phyloP scores from a whole-genome alignment of 2,797 vertebrate genomes.

The Poecilia velifera region DNA sequence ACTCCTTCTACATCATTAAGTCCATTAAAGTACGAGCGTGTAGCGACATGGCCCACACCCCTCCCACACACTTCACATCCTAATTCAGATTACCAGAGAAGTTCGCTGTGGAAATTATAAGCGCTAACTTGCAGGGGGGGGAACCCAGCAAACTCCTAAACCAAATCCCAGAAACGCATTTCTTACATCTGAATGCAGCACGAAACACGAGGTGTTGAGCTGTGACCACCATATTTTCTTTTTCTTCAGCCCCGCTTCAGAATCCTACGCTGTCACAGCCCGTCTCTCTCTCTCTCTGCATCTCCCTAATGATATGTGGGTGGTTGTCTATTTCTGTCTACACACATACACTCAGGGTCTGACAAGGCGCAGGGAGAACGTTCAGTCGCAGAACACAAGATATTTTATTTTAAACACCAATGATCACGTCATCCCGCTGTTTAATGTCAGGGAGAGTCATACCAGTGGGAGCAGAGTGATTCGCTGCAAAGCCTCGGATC shows the following conservation, averaged over 20 bases:
- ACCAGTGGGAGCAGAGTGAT: slow-evolving; percentile 56
- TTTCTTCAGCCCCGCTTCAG: slow-evolving; percentile 51
- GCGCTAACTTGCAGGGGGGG: neutral
- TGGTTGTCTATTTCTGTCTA: slow-evolving; percentile 83
- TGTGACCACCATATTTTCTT: slow-evolving; percentile 66
- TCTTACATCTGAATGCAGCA: slow-evolving; percentile 9
- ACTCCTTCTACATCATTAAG: slow-evolving; percentile 54
- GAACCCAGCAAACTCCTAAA: slow-evolving; percentile 4
- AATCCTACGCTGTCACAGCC: slow-evolving; percentile 67
- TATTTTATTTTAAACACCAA: slow-evolving; percentile 68
- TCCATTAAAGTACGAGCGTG: slow-evolving; percentile 40
- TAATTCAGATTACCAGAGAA: slow-evolving; percentile 40
- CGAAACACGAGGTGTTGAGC: slow-evolving; percentile 41
- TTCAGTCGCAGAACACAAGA: slow-evolving; percentile 60
- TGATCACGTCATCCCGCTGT: slow-evolving; percentile 54
- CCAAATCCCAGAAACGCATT: neutral
- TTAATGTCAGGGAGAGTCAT: slow-evolving; percentile 69
- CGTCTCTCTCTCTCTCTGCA: slow-evolving; percentile 58
- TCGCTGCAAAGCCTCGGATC: slow-evolving; percentile 41
- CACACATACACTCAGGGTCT: slow-evolving; percentile 71
- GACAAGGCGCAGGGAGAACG: slow-evolving; percentile 59
- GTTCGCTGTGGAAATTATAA: slow-evolving; percentile 45
- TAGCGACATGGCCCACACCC: slow-evolving; percentile 45
- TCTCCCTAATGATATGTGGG: slow-evolving; percentile 84
- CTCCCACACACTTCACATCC: slow-evolving; percentile 60